phyloP scores from a whole-genome alignment of 2,888 invertebrate species.

The Mythimna albipuncta region DNA sequence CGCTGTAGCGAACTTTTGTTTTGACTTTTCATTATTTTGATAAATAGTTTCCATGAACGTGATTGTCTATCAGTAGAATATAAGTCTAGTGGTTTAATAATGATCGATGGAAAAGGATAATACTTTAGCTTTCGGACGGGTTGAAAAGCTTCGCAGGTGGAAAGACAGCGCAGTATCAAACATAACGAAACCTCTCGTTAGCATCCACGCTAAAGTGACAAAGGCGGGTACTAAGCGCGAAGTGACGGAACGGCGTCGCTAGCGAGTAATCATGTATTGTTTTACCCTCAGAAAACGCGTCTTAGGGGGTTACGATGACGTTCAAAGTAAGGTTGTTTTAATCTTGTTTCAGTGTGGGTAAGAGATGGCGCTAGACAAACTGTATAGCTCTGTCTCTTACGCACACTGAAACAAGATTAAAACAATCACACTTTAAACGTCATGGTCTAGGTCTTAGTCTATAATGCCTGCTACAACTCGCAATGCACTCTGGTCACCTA shows the following conservation, averaged over 20 bases:
- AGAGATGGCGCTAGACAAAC: too few species aligned
- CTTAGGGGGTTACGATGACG: too few species aligned
- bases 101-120: neutral
- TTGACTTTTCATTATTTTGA: too few species aligned
- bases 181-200: neutral
- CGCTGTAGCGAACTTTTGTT: too few species aligned
- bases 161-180: neutral
- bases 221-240: neutral
- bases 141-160: neutral
- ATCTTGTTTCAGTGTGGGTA: too few species aligned
- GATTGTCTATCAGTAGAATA: too few species aligned
- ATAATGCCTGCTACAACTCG: neutral
- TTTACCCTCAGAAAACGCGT: neutral
- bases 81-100: neutral
- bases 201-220: neutral
- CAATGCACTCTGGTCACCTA: neutral
- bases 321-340: too few species aligned
- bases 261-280: neutral
- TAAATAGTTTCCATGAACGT: too few species aligned
- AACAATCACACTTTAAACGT: too few species aligned
- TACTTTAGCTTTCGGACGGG: neutral
- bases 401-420: too few species aligned
- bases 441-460: too few species aligned
- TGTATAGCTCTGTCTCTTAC: too few species aligned
- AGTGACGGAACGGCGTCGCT: neutral